A percentile compares a stretch with the other conserved stretches of the same genome.
phyloP scores from a whole-genome alignment of 2,797 vertebrate species.

The Pseudopleuronectes americanus region DNA sequence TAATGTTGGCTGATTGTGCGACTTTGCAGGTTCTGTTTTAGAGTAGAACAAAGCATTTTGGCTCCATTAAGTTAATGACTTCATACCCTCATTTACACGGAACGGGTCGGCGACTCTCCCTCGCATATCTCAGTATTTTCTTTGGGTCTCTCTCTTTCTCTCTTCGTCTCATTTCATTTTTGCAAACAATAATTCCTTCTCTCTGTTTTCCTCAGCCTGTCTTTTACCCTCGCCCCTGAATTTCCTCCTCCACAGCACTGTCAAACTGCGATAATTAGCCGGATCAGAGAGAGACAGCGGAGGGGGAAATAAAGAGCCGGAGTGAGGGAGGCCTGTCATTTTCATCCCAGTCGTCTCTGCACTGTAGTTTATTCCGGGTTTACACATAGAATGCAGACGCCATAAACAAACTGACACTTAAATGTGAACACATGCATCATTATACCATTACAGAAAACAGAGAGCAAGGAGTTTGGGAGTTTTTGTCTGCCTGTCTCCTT shows the following conservation, averaged over 20 bases:
- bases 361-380: not conserved
- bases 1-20: conserved; percentile 25
- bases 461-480: conserved; percentile 17
- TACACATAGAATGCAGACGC: conserved; percentile 2
- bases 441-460: conserved; percentile 14
- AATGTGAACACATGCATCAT: conserved; percentile 27
- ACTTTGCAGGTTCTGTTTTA: conserved; percentile 31
- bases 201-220: conserved; percentile 34
- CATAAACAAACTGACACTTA: conserved; percentile 47
- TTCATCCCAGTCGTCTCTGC: conserved; percentile 44
- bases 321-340: conserved; percentile 64
- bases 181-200: conserved; percentile 37
- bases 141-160: not conserved
- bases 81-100: conserved; percentile 42
- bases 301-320: conserved; percentile 49
- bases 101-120: conserved; percentile 20
- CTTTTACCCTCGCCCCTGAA: conserved; percentile 29
- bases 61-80: conserved; percentile 49
- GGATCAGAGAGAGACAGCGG: conserved; percentile 69
- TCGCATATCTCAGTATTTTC: conserved; percentile 10
- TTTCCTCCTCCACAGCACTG: conserved; percentile 55
- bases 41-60: conserved; percentile 33
- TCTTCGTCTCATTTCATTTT: conserved; percentile 37
- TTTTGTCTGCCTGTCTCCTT: conserved; percentile 1
- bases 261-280: conserved; percentile 78